Evolutionary conservation across 2,797 vertebrate species (phyloP).

Genomic region (Aselliscus stoliczkanus): DNA sequence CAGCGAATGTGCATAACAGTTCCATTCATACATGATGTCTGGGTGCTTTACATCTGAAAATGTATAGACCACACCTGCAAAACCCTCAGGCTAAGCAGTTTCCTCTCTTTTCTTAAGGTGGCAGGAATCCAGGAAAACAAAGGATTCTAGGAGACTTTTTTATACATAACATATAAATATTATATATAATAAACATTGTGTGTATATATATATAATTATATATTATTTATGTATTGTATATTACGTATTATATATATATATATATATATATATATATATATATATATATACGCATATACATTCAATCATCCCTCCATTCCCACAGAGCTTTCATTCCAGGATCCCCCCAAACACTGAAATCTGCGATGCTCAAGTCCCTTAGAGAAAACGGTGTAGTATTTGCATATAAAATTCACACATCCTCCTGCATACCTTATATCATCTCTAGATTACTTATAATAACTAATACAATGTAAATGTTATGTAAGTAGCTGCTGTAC

Average conservation of each 20-base stretch:
- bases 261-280: neutral
- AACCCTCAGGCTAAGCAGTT: neutral
- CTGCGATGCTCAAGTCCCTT: neutral
- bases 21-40: neutral
- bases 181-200: neutral
- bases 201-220: too few relatives aligned
- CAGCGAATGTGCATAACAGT: neutral
- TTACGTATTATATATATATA: too few relatives aligned
- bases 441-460: neutral
- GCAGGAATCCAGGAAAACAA: neutral
- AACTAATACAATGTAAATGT: neutral
- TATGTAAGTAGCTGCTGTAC: neutral
- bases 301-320: neutral
- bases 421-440: neutral
- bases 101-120: neutral
- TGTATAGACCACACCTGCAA: neutral
- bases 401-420: neutral
- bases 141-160: neutral
- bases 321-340: neutral
- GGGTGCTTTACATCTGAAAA: neutral
- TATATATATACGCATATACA: neutral
- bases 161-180: neutral
- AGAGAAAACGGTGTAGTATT: neutral
- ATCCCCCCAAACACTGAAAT: neutral
- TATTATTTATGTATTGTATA: too few relatives aligned